Conservation (phyloP, 2,888 invertebrate species). For the Shargacucullia verbasci region DNA sequence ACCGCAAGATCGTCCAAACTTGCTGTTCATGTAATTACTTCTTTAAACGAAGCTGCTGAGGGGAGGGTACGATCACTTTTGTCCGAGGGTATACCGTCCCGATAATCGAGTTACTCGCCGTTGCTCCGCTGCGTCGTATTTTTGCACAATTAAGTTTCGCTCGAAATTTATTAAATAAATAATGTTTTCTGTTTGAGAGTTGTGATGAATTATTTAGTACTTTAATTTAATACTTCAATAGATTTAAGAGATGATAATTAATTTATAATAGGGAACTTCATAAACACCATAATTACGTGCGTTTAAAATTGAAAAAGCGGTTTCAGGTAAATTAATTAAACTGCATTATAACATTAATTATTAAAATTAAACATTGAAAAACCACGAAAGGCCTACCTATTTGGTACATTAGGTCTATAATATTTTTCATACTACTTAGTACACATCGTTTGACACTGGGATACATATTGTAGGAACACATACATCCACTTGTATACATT, state of each 20-base stretch:
- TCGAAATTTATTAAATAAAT: conserved; percentile 59
- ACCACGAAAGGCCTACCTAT: too few relatives aligned
- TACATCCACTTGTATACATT: too few relatives aligned
- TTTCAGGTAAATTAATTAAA: conserved; percentile 16
- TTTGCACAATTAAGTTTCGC: conserved; percentile 64
- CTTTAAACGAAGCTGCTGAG: conserved; percentile 84
- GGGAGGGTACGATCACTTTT: conserved; percentile 77
- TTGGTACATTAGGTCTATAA: too few relatives aligned
- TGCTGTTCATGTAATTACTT: conserved; percentile 86
- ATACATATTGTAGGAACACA: too few relatives aligned
- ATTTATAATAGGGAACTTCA: conserved; percentile 14
- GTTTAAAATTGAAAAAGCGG: conserved; percentile 22
- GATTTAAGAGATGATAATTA: conserved; percentile 26
- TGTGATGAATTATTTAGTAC: conserved; percentile 50
- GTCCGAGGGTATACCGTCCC: conserved; percentile 73
- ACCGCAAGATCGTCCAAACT: conserved; percentile 76
- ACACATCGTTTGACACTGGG: too few relatives aligned
- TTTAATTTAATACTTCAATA: conserved; percentile 37
- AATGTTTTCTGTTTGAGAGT: conserved; percentile 54
- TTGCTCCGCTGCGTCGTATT: conserved; percentile 62
- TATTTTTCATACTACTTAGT: too few relatives aligned
- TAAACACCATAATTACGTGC: conserved; percentile 22
- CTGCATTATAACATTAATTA: too few relatives aligned
- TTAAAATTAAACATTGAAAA: conserved; percentile 11
- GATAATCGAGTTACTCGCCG: conserved; percentile 78